Evolutionary conservation across 2,888 invertebrate genomes (phyloP).

Genomic region (Gnatocerus cornutus): DNA sequence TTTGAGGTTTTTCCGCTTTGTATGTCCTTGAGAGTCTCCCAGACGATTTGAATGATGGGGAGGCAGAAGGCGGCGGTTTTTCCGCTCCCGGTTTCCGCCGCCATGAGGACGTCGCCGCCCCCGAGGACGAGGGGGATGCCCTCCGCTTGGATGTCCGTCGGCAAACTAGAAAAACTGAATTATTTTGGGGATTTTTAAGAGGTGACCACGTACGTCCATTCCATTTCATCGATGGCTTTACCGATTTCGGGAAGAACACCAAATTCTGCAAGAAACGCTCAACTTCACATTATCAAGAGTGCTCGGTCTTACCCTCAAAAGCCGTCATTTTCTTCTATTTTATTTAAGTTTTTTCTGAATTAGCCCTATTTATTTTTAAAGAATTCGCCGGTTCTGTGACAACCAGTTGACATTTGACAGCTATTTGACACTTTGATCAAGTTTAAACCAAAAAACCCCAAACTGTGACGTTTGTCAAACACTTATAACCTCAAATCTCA

Average conservation of each 20-base stretch:
- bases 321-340: constrained; percentile 69
- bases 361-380: neutral
- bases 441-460: neutral
- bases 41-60: constrained; percentile 97
- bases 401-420: constrained; percentile 10
- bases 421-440: too few relatives aligned
- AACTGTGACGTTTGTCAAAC: neutral
- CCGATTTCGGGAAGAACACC: constrained; percentile 97
- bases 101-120: constrained; percentile 99
- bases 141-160: constrained; percentile 99
- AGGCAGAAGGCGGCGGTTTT: constrained; percentile 99
- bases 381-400: neutral
- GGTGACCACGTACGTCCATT: constrained; percentile 86
- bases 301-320: constrained; percentile 70
- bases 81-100: constrained; percentile 99
- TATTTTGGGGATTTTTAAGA: neutral
- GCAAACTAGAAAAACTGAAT: constrained; percentile 72
- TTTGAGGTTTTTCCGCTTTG: constrained; percentile 81
- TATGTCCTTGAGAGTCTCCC: constrained; percentile 95
- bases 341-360: neutral
- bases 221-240: constrained; percentile 97
- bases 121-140: constrained; percentile 98
- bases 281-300: constrained; percentile 46
- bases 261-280: constrained; percentile 80
- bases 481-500: constrained; percentile 11